Conservation (phyloP, 1,140 invertebrate genomes). For the Drosophila elegans region DNA sequence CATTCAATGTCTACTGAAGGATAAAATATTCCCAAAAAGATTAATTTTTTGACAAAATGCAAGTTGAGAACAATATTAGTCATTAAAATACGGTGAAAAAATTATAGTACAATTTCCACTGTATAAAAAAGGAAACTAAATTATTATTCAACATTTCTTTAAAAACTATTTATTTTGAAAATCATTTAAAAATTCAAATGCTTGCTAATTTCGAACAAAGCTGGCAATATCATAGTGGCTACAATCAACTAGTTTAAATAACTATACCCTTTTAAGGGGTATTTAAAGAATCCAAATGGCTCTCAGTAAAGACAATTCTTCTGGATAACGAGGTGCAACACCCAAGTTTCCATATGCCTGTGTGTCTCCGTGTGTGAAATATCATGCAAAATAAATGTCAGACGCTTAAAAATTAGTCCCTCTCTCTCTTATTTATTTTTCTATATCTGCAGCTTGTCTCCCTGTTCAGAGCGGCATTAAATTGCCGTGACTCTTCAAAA, state of each 20-base stretch:
- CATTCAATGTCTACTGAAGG: too few species aligned
- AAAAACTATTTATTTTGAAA: too few species aligned
- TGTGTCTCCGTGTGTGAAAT: slow-evolving; percentile 59
- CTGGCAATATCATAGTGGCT: too few species aligned
- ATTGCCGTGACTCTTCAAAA: slow-evolving; percentile 63
- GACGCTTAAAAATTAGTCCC: slow-evolving; percentile 58
- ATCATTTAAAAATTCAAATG: too few species aligned
- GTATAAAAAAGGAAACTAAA: too few species aligned
- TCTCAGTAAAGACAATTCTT: slow-evolving; percentile 33
- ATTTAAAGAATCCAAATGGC: slow-evolving; percentile 8
- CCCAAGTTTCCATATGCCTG: slow-evolving; percentile 47
- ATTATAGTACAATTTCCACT: too few species aligned
- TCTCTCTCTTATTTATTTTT: slow-evolving; percentile 17
- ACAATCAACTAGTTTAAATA: background rate
- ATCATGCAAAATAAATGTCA: slow-evolving; percentile 77
- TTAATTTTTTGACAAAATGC: too few species aligned
- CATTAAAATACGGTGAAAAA: too few species aligned
- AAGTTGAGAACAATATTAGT: too few species aligned
- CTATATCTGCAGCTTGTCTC: slow-evolving; percentile 9
- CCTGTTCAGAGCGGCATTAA: slow-evolving; percentile 27
- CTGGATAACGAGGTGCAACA: slow-evolving; percentile 73
- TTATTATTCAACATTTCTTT: too few species aligned
- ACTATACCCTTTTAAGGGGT: background rate
- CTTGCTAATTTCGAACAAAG: too few species aligned
- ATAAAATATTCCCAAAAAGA: too few species aligned